A percentile compares a stretch with the other conserved stretches of the same genome.
phyloP scores from a whole-genome alignment of 2,797 vertebrate genomes.

The Eospalax fontanierii region DNA sequence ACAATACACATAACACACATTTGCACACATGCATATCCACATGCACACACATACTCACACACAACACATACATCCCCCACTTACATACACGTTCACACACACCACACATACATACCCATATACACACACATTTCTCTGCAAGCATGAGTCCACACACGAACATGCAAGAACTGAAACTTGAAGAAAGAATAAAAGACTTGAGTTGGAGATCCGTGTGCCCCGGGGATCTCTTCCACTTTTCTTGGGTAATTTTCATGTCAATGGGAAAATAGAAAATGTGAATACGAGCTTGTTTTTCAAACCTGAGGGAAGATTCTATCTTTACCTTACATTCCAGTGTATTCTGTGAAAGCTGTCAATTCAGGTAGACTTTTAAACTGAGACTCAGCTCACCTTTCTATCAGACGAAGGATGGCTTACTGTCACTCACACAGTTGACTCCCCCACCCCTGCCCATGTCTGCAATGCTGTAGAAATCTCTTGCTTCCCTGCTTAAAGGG shows the following conservation, averaged over 20 bases:
- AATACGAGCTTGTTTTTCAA: slow-evolving; percentile 70
- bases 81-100: rapidly evolving
- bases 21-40: not conserved
- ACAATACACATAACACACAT: not conserved
- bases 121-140: rapidly evolving
- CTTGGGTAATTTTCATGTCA: slow-evolving; percentile 76
- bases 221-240: slow-evolving; percentile 61
- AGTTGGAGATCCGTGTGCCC: slow-evolving; percentile 41
- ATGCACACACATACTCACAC: not conserved
- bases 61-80: no score
- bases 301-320: slow-evolving; percentile 79
- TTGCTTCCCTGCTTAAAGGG: not conserved
- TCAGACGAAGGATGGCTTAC: not conserved
- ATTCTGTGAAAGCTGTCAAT: slow-evolving; percentile 51
- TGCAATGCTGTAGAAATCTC: not conserved
- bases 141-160: no score
- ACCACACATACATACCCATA: not conserved
- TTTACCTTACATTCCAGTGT: slow-evolving; percentile 62
- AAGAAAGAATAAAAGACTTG: slow-evolving; percentile 57
- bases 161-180: slow-evolving; percentile 24
- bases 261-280: slow-evolving; percentile 78
- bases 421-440: not conserved
- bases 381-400: not conserved
- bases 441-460: rapidly evolving
- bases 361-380: not conserved